These are phyloP conservation scores for Ceriagrion tenellum DNA, from an alignment of 2,888 invertebrate species.

Conservation along the genomic window DNA sequence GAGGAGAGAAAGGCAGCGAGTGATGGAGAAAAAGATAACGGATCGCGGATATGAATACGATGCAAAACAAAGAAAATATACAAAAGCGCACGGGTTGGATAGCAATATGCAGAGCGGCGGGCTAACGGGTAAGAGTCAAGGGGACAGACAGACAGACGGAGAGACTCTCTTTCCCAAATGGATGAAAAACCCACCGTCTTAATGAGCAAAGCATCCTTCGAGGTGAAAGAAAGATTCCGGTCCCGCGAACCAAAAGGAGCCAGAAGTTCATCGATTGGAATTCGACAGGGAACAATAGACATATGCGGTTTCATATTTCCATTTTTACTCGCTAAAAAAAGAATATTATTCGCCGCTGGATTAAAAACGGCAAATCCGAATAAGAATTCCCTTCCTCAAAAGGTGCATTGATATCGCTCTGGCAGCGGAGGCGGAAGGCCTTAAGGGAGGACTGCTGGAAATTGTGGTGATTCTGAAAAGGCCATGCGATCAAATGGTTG, in stretches of 20 bases:
- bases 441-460: neutral
- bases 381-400: neutral
- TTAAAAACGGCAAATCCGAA: neutral
- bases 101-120: neutral
- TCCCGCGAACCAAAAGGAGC: neutral
- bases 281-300: slow-evolving; percentile 24
- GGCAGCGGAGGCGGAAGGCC: neutral
- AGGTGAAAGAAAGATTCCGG: slow-evolving; percentile 2
- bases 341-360: neutral
- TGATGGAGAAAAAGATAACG: neutral
- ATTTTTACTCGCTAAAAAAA: neutral
- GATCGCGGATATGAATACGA: neutral
- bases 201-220: slow-evolving; percentile 20
- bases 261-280: slow-evolving; percentile 19
- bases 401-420: neutral
- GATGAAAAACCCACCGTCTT: slow-evolving; percentile 31
- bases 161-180: neutral
- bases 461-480: neutral
- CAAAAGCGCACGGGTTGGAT: neutral
- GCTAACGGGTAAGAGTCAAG: neutral
- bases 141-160: too few species aligned
- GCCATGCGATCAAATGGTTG: neutral
- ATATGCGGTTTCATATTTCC: neutral
- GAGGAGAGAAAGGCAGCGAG: too few species aligned
- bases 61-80: neutral